phyloP scores from a whole-genome alignment of 1,140 invertebrate species.

The Helicorthomorpha holstii region DNA sequence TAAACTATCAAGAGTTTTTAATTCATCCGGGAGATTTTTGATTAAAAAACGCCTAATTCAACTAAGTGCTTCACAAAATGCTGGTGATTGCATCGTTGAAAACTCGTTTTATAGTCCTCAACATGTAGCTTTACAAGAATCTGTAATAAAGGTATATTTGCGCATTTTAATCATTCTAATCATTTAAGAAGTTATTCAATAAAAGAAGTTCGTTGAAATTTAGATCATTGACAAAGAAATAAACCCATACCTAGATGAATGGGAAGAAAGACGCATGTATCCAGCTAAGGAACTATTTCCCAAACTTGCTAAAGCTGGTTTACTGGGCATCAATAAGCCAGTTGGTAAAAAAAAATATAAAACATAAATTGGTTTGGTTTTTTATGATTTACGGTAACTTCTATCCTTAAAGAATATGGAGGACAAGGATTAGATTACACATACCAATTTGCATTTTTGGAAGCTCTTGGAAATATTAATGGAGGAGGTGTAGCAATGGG shows the following conservation, averaged over 20 bases:
- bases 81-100: too few species aligned
- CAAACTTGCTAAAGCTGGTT: constrained; percentile 34
- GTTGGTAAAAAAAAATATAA: constrained; percentile 17
- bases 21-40: too few species aligned
- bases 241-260: constrained; percentile 39
- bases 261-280: constrained; percentile 33
- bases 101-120: too few species aligned
- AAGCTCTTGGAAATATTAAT: constrained; percentile 35
- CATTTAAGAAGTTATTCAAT: too few species aligned
- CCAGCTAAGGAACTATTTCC: constrained; percentile 38
- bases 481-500: constrained; percentile 39
- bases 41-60: too few species aligned
- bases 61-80: too few species aligned
- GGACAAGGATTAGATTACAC: constrained; percentile 39
- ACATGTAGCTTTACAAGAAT: too few species aligned
- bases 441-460: constrained; percentile 35
- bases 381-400: too few species aligned
- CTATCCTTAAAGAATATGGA: constrained; percentile 33
- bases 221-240: constrained; percentile 38
- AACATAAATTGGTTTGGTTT: background rate
- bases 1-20: too few species aligned
- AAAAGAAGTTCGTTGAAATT: constrained; percentile 10
- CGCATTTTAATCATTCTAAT: too few species aligned
- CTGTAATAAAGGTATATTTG: too few species aligned
- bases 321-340: constrained; percentile 35